Conservation (phyloP, 2,888 invertebrate genomes). For the Aleiodes leptofemur region DNA sequence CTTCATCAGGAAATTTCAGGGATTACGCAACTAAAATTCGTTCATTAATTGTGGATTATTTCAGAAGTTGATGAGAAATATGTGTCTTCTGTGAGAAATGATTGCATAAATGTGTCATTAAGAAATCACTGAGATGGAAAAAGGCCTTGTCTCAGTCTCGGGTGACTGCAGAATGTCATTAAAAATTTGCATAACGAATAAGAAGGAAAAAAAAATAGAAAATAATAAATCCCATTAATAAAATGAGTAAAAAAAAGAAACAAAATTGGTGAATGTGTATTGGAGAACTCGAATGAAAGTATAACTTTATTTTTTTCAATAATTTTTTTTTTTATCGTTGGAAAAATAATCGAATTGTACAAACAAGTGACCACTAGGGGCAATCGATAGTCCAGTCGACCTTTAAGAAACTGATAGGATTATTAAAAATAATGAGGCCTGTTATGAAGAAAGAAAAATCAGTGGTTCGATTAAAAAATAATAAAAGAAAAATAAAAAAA, state of each 20-base stretch:
- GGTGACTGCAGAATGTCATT: conserved; percentile 27
- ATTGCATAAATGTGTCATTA: conserved; percentile 60
- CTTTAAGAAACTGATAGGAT: conserved; percentile 4
- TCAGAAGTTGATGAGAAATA: background rate
- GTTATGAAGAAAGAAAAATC: too few species aligned
- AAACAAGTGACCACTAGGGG: background rate
- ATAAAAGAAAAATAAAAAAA: background rate
- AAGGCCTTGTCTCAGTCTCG: conserved; percentile 44
- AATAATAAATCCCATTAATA: conserved; percentile 7
- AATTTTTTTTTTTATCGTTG: too few species aligned
- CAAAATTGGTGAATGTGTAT: too few species aligned
- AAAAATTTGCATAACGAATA: conserved; percentile 26
- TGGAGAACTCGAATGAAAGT: too few species aligned
- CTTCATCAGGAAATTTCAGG: too few species aligned
- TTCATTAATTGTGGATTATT: background rate
- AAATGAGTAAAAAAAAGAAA: too few species aligned
- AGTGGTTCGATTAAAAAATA: conserved; percentile 4
- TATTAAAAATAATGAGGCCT: background rate
- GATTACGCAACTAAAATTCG: too few species aligned
- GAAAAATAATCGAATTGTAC: too few species aligned
- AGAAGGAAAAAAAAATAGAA: background rate
- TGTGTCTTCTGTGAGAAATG: conserved; percentile 30
- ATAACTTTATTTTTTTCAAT: too few species aligned
- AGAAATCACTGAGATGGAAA: conserved; percentile 60
- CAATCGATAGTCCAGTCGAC: conserved; percentile 6